These are phyloP conservation scores for Auanema sp. DNA, from an alignment of 2,888 invertebrate genomes.

Conservation along the genomic window DNA sequence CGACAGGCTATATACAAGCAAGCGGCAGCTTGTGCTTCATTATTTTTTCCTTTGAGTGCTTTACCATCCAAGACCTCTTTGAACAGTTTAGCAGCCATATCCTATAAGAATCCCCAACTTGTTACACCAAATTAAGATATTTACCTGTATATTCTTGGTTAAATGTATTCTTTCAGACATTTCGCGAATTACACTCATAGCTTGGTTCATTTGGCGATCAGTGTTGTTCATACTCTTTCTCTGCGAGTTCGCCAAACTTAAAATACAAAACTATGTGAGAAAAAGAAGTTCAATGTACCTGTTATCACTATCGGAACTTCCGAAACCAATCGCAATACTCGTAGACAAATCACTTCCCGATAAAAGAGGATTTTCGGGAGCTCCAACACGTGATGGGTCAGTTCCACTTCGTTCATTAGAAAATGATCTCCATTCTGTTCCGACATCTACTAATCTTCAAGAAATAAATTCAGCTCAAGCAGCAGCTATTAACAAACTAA, in stretches of 20 bases:
- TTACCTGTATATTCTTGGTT: constrained; percentile 84
- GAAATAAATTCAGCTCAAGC: not conserved
- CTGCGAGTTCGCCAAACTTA: constrained; percentile 61
- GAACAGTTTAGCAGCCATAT: constrained; percentile 91
- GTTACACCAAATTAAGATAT: constrained; percentile 1
- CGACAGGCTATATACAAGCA: constrained; percentile 98
- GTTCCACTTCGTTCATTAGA: constrained; percentile 87
- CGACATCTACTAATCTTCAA: constrained; percentile 84
- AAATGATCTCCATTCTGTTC: constrained; percentile 99
- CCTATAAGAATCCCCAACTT: constrained; percentile 66
- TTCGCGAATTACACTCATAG: constrained; percentile 91
- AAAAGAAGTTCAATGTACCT: constrained; percentile 26
- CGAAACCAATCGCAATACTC: constrained; percentile 76
- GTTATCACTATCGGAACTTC: constrained; percentile 57
- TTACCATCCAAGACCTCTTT: constrained; percentile 74
- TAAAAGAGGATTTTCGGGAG: constrained; percentile 93
- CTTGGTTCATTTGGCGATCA: constrained; percentile 90
- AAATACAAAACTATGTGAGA: constrained; percentile 14
- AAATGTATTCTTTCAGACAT: constrained; percentile 98
- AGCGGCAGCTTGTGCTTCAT: constrained; percentile 81
- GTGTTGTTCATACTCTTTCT: constrained; percentile 78
- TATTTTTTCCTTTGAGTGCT: constrained; percentile 56
- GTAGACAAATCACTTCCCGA: constrained; percentile 95
- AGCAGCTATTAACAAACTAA: constrained; percentile 22
- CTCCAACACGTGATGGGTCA: constrained; percentile 99